Evolutionary conservation across 2,797 vertebrate genomes (phyloP).

Genomic region (Megaceryle alcyon): DNA sequence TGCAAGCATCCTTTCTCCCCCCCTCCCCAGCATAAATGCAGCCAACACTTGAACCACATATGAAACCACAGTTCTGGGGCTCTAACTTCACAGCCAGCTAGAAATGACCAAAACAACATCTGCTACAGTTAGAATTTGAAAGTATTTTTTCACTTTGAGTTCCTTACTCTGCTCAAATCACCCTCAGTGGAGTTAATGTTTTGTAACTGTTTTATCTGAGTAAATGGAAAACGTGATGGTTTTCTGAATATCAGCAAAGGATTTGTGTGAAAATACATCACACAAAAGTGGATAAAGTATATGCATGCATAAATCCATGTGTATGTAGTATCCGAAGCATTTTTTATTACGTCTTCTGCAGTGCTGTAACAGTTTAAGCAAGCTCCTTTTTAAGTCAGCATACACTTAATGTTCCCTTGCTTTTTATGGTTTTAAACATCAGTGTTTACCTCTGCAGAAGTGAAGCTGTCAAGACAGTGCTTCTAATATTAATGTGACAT

Average conservation of each 20-base stretch:
- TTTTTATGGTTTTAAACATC: slow-evolving; percentile 47
- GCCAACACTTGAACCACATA: slow-evolving; percentile 62
- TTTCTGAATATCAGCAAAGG: slow-evolving; percentile 14
- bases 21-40: slow-evolving; percentile 7
- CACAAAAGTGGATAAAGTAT: background rate
- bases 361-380: background rate
- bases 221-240: slow-evolving; percentile 3
- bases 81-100: slow-evolving; percentile 72
- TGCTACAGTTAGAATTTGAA: slow-evolving; percentile 58
- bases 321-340: background rate
- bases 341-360: slow-evolving; percentile 25
- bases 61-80: slow-evolving; percentile 62
- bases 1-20: slow-evolving; percentile 37
- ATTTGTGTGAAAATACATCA: slow-evolving; percentile 9
- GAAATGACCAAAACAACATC: slow-evolving; percentile 77
- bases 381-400: slow-evolving; percentile 5
- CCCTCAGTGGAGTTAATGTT: background rate
- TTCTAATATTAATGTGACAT: slow-evolving; percentile 16
- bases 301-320: background rate
- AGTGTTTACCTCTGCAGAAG: slow-evolving; percentile 35
- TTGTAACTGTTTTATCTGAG: slow-evolving; percentile 27
- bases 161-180: slow-evolving; percentile 48
- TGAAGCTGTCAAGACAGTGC: background rate
- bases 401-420: background rate
- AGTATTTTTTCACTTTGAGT: slow-evolving; percentile 29